Base-by-base conservation (phyloP, 2,797 vertebrate species). In the Sebastes paucispinis region DNA sequence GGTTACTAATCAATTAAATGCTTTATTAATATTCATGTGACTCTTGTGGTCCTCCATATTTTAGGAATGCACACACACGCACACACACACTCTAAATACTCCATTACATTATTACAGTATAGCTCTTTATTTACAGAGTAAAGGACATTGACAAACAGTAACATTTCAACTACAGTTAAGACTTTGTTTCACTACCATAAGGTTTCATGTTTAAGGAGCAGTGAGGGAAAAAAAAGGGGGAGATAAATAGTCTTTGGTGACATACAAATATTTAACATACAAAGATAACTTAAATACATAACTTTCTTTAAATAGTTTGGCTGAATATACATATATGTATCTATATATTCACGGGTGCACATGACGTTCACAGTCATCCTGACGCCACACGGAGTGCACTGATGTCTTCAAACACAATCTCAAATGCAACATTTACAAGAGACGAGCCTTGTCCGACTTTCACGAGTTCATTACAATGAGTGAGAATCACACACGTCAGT, bases 281-380 rank as follows among this genome's bases (percentile, higher is more conserved):
- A 96, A 94, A 94, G 84, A 94, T 88, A 91, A 94, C 79, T 95
- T 96, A 95, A 95, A 95, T 91, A 95, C 77, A 92, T 77, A 55
- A 87, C 27, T 87, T 90, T 90, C 36, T 88, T 90, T 93, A 96
- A 95, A 96, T 95, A 95, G 80, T 90, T 89, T 75, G 78, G 50
- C 69, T 86, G 60, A 63, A 79, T 83, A 89, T 83, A 72, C 63
- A 54, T 67, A 50, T 20, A 50, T 63, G n/a, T 62, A 60, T 60
- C 10, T 60, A n/a, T 36, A 34, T 63, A 92, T 94, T 92, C 76
- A 94, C 82, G 84, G 77, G 80, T 83, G 79, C 82, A 90, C 62
- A 79, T 36, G 4, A 69, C 24, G 81, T 75, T 91, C 82, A 87
- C 83, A 85, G 39, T 69, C 75, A 80, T 70, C 36, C 57, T 69